Percentiles rank a stretch among this genome's conserved stretches.
phyloP scores from a whole-genome alignment of 2,113 vertebrate species.

The Chamaetylas fuelleborni region DNA sequence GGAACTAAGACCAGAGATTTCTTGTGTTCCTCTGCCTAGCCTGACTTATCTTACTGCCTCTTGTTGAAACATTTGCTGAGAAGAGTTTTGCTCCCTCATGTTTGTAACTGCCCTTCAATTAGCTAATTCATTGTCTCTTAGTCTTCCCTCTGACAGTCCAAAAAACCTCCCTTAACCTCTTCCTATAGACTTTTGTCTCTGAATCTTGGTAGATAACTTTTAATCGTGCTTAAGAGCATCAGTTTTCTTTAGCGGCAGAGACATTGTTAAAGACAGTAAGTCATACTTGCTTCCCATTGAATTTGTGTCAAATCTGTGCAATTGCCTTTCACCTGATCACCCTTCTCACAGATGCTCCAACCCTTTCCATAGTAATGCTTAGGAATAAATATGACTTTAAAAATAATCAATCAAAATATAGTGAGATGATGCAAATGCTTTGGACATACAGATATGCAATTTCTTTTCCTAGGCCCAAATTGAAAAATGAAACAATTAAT shows the following conservation, averaged over 20 bases:
- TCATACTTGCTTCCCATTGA: neutral
- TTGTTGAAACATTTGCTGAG: neutral
- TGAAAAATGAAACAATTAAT: neutral
- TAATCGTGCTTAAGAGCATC: neutral
- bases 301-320: neutral
- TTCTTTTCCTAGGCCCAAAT: neutral
- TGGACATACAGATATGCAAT: neutral
- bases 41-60: neutral
- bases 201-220: neutral
- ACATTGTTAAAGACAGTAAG: neutral
- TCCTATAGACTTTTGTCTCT: neutral
- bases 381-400: neutral
- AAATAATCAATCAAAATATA: neutral
- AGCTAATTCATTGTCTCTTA: neutral
- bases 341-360: neutral
- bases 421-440: neutral
- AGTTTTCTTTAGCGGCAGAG: neutral
- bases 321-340: neutral
- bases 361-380: neutral
- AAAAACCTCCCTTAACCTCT: neutral
- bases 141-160: neutral
- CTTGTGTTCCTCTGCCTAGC: neutral
- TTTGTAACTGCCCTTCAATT: neutral
- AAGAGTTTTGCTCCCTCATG: neutral
- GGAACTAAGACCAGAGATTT: neutral